phyloP scores from a whole-genome alignment of 2,888 invertebrate genomes.

The Epinotia brunnichana region DNA sequence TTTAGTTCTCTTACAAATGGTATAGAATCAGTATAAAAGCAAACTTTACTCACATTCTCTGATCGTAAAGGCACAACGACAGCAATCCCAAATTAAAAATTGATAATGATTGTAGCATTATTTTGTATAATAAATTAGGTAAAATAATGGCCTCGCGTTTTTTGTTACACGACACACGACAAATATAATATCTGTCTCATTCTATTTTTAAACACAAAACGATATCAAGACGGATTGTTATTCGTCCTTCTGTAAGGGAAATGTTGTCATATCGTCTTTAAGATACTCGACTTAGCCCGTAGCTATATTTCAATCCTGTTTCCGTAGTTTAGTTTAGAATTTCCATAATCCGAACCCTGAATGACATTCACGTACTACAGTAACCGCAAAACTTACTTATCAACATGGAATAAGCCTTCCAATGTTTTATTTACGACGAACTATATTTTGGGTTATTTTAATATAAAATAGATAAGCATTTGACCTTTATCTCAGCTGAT shows the following conservation, averaged over 20 bases:
- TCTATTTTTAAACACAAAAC: background rate
- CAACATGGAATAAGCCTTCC: background rate
- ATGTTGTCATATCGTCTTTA: background rate
- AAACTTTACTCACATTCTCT: background rate
- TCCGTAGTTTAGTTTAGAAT: conserved; percentile 27
- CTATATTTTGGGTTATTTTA: no score
- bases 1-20: background rate
- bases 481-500: no score
- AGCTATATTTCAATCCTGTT: conserved; percentile 2
- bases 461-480: no score
- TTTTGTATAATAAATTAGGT: background rate
- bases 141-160: background rate
- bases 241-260: background rate
- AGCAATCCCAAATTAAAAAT: background rate
- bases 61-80: background rate
- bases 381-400: background rate
- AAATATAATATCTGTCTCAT: background rate
- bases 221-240: background rate
- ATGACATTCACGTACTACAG: conserved; percentile 17
- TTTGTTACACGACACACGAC: background rate
- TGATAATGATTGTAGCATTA: background rate
- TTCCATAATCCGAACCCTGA: conserved; percentile 32
- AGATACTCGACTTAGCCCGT: background rate
- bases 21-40: no score
- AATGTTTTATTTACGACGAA: background rate